phyloP scores from a whole-genome alignment of 2,797 vertebrate species.

The Amphiprion clarkii region DNA sequence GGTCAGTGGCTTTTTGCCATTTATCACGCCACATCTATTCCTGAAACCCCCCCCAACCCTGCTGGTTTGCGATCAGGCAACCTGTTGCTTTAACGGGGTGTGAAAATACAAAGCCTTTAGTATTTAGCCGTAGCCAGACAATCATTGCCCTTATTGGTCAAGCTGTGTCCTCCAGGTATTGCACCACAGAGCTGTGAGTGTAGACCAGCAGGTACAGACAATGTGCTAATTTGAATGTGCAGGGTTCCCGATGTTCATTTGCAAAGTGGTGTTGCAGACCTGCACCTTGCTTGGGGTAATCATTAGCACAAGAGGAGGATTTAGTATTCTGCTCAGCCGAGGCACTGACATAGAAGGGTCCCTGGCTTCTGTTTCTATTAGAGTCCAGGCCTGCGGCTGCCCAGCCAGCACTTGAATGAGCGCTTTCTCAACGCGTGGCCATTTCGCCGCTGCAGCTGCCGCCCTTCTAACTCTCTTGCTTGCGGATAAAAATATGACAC shows the following conservation, averaged over 20 bases:
- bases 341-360: slow-evolving; percentile 69
- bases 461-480: slow-evolving; percentile 68
- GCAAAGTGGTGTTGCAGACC: slow-evolving; percentile 64
- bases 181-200: slow-evolving; percentile 28
- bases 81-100: slow-evolving; percentile 47
- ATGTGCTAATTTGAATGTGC: slow-evolving; percentile 73
- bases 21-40: slow-evolving; percentile 54
- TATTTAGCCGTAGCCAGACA: slow-evolving; percentile 35
- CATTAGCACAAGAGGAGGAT: slow-evolving; percentile 76
- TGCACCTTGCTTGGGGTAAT: slow-evolving; percentile 76
- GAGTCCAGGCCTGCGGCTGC: slow-evolving; percentile 70
- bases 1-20: slow-evolving; percentile 55
- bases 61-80: slow-evolving; percentile 35
- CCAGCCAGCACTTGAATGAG: slow-evolving; percentile 72
- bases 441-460: slow-evolving; percentile 69
- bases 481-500: slow-evolving; percentile 74
- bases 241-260: slow-evolving; percentile 73
- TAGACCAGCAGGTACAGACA: slow-evolving; percentile 44
- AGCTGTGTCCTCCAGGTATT: slow-evolving; percentile 54
- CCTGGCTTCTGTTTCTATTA: slow-evolving; percentile 80
- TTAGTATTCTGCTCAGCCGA: slow-evolving; percentile 75
- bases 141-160: slow-evolving; percentile 56
- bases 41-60: slow-evolving; percentile 17
- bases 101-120: slow-evolving; percentile 29
- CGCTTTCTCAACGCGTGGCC: slow-evolving; percentile 65